These are phyloP conservation scores for Pyrrhia umbra DNA, from an alignment of 2,888 invertebrate genomes.

Conservation along the genomic window DNA sequence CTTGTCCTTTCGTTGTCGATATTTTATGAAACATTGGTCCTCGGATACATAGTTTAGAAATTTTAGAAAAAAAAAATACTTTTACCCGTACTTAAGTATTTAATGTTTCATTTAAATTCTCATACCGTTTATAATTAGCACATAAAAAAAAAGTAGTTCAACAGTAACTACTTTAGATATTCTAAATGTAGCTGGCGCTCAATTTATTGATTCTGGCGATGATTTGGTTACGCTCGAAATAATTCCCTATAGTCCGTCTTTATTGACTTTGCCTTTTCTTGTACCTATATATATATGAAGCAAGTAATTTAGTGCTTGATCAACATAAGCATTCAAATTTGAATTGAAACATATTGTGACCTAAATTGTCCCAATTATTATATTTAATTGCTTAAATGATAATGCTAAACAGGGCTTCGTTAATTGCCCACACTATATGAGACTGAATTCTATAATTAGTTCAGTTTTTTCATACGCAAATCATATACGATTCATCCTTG, in stretches of 20 bases:
- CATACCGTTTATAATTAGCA: neutral
- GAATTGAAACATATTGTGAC: neutral
- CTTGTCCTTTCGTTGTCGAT: too few species aligned
- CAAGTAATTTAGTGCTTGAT: too few species aligned
- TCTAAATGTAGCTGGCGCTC: constrained; percentile 1
- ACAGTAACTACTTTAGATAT: neutral
- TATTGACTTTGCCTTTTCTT: constrained; percentile 2
- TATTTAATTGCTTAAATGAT: constrained; percentile 33
- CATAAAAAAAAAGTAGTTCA: neutral
- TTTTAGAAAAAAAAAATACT: neutral
- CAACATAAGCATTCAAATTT: too few species aligned
- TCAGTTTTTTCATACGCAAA: constrained; percentile 38
- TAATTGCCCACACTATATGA: constrained; percentile 35
- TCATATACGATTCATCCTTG: constrained; percentile 47
- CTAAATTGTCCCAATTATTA: constrained; percentile 4
- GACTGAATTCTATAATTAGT: constrained; percentile 50
- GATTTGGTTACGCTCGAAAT: neutral
- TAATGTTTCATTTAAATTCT: neutral
- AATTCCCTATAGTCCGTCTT: neutral
- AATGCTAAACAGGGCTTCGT: constrained; percentile 13
- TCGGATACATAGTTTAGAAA: neutral
- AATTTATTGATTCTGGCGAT: constrained; percentile 26
- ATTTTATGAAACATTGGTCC: neutral
- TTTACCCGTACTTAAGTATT: neutral
- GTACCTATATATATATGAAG: neutral